Evolutionary conservation across 2,113 vertebrate species (phyloP), one percentile per base, ranked within the genome.

Genomic region (Notothenia coriiceps): DNA sequence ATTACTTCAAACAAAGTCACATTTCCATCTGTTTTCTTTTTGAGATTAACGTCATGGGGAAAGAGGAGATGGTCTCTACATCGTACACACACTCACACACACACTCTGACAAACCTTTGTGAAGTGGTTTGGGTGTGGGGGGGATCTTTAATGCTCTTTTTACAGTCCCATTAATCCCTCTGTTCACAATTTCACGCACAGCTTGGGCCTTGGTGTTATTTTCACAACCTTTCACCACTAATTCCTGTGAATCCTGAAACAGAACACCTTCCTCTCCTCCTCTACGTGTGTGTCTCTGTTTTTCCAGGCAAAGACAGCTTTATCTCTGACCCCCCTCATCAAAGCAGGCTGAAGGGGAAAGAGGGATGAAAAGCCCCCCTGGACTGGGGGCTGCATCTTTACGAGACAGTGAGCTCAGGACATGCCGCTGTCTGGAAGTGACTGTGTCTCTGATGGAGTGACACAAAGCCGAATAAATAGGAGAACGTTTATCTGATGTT

Each of bases 171-270:
- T 92, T 95, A 94, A 94, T 94, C 94, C 92, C 88, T 88, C 93
- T 94, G 93, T 94, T 94, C 91, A 83, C 89, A 80, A 95, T 95
- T 94, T 94, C 94, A 95, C 86, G 88, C 94, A 92, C 90, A 91
- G 91, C 93, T 90, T 92, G 81, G 79, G 80, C 70, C 72, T 57
- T 10, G 87, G 92, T 94, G 89, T 95, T 93, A 91, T 94, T 94
- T 95, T 94, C 94, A 92, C 94, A 94, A 94, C 86, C 94, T 91
- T 90, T 93, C 85, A 33, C 77, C 88, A 55, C 88, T 94, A 93
- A 93, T 85, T 84, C 91, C 84, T 87, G 83, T 88, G 90, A 83
- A 93, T 95, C 92, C 90, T 91, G 94, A 93, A 94, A 94, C 74
- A 49, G 50, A 90, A 94, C 82, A 91, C 91, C 90, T 81, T 78